Base-by-base conservation (phyloP, 2,888 invertebrate species). In the Pyrrhosoma nymphula region DNA sequence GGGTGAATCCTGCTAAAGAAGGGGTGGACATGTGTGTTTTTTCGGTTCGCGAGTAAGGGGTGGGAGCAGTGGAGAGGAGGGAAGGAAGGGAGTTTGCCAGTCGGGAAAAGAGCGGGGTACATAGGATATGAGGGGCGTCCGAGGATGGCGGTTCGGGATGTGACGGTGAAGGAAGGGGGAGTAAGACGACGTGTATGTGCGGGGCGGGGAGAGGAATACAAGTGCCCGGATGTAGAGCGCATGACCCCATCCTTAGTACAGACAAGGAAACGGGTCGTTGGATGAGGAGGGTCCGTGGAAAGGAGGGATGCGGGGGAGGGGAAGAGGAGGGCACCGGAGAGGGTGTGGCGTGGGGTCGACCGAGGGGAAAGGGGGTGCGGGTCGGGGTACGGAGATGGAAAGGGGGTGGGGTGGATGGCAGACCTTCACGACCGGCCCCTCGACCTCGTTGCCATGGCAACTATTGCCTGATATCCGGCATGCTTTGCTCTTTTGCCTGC, bases 391-490 rank as follows among this genome's bases (percentile, higher is more conserved):
- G 82, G 39, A 47, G 39, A 20, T 20, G 39, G 35, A 8, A 18
- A 14, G 56, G 35, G 60, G 63, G 91, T 20, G 56, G 4, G 60
- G 63, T 23, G 56, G n/a, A 60, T 35, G 60, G 91, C 39, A 93
- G 93, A 63, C 63, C 69, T 69, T 93, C 93, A 63, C 56, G 47
- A 89, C 89, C 89, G 55, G 89, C 89, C 89, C 91, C 91, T 60
- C 91, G 91, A 91, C 91, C 91, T 69, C 69, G 93, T 93, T 93
- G 93, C 93, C 69, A 93, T 93, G 93, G 93, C 55, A 63, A 93
- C 93, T 93, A 93, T 93, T 93, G 93, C 93, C 93, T 93, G 93
- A 93, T 93, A 93, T 93, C 93, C 93, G 93, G 75, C 93, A 93
- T 93, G 93, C 93, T 63, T 82, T 69, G 93, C 63, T 93, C 93